Evolutionary conservation across 2,888 invertebrate genomes (phyloP).

Genomic region (Chorisops tibialis): DNA sequence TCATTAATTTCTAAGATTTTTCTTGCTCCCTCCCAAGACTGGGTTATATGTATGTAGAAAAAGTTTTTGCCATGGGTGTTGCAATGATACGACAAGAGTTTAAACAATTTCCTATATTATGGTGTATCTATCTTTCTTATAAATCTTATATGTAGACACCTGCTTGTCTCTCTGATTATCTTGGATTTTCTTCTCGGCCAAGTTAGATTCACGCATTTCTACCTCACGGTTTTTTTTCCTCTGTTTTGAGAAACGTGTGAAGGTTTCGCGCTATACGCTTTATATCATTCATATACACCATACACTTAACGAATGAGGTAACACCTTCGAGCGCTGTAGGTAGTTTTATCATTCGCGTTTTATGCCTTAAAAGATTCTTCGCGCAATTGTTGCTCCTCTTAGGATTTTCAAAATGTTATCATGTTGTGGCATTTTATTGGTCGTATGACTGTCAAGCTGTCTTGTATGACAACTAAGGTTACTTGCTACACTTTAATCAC

Average conservation of each 20-base stretch:
- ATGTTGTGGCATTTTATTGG: conserved; percentile 24
- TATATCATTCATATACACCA: not conserved
- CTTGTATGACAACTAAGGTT: conserved; percentile 27
- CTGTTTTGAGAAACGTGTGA: conserved; percentile 2
- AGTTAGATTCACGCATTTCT: conserved; percentile 14
- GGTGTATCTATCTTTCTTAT: not conserved
- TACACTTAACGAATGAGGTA: conserved; percentile 14
- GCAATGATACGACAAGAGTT: too few relatives aligned
- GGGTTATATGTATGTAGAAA: too few relatives aligned
- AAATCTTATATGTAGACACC: conserved; percentile 2
- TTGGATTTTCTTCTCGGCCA: conserved; percentile 19
- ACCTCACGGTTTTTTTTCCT: not conserved
- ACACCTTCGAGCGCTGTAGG: conserved; percentile 10
- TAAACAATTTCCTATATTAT: too few relatives aligned
- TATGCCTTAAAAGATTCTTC: not conserved
- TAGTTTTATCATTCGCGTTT: not conserved
- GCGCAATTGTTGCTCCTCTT: conserved; percentile 11
- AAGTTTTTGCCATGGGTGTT: too few relatives aligned
- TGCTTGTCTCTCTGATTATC: conserved; percentile 22
- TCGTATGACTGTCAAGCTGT: conserved; percentile 24
- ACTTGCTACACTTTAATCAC: conserved; percentile 26
- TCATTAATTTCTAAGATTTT: conserved; percentile 21
- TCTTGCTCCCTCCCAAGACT: conserved; percentile 12
- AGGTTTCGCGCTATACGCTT: not conserved
- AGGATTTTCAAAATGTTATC: conserved; percentile 19